Base-by-base conservation (phyloP, 2,797 vertebrate genomes). In the Poeciliopsis infans region DNA sequence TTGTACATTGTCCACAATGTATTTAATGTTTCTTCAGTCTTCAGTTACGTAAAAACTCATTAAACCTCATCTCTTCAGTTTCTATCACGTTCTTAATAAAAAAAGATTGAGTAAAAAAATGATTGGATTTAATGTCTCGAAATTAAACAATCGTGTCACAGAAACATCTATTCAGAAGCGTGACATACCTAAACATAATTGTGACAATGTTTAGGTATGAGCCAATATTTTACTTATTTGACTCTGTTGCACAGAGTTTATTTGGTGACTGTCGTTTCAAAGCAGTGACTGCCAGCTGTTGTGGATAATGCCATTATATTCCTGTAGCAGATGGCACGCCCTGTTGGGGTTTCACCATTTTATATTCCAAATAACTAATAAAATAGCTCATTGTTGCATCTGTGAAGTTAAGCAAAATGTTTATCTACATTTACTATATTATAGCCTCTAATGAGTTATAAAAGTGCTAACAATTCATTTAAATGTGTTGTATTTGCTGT, bases 21-120 rank as follows among this genome's bases (percentile, higher is more conserved):
- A 95, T 94, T 95, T 94, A 94, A 94, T 87, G 77, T 88, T 92
- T 86, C 77, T 77, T 84, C 66, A 49, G 45, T 92, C 86, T 84
- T 85, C 77, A 92, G 41, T 86, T 74, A 82, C 77, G 83, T 64
- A 64, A 41, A 89, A 87, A 57, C 68, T 88, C 53, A 81, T 71
- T 78, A 43, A 69, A 36, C 74, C 72, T 86, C 61, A 75, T 79
- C 69, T 81, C 83, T 91, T 88, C 83, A 80, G 74, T 84, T 92
- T 89, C 87, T 84, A 85, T 85, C 70, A 93, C 82, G 84, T 90
- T 92, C 77, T 73, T 79, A 93, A 94, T 93, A 92, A 93, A 93
- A 51, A 51, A 28, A 75, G 88, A 89, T 31, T 31, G 84, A 86
- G 66, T 5, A 70, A 23, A 43, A 43, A 41, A 23, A 41, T 5